Evolutionary conservation across 2,888 invertebrate species (phyloP).

Genomic region (Clanis bilineata): DNA sequence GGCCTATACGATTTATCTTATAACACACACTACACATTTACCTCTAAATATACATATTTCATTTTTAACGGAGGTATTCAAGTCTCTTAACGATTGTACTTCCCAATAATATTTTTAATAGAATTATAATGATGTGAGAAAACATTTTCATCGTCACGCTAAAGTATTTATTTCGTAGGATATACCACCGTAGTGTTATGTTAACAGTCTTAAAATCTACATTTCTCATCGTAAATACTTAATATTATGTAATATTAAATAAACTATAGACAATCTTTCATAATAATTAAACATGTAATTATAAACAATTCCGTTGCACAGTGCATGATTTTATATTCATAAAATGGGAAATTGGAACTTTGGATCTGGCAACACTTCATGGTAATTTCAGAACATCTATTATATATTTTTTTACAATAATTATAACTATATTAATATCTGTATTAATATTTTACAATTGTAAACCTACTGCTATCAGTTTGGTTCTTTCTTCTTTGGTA

Average conservation of each 20-base stretch:
- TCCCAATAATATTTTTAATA: not conserved
- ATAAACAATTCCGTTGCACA: not conserved
- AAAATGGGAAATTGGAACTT: not conserved
- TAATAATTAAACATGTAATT: not conserved
- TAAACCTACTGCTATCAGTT: conserved; percentile 48
- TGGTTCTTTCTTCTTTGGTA: conserved; percentile 68
- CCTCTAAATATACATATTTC: not conserved
- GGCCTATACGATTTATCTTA: not conserved
- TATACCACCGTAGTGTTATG: too few relatives aligned
- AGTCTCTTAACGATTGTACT: conserved; percentile 11
- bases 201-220: conserved; percentile 1
- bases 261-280: too few relatives aligned
- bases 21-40: not conserved
- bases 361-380: not conserved
- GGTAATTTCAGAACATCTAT: too few relatives aligned
- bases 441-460: not conserved
- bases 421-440: not conserved
- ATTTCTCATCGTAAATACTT: not conserved
- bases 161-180: not conserved
- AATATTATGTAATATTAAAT: too few relatives aligned
- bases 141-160: not conserved
- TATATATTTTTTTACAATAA: not conserved
- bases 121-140: not conserved
- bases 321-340: not conserved
- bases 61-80: conserved; percentile 2